phyloP scores from a whole-genome alignment of 2,113 vertebrate genomes.

The Lamprotornis superbus region DNA sequence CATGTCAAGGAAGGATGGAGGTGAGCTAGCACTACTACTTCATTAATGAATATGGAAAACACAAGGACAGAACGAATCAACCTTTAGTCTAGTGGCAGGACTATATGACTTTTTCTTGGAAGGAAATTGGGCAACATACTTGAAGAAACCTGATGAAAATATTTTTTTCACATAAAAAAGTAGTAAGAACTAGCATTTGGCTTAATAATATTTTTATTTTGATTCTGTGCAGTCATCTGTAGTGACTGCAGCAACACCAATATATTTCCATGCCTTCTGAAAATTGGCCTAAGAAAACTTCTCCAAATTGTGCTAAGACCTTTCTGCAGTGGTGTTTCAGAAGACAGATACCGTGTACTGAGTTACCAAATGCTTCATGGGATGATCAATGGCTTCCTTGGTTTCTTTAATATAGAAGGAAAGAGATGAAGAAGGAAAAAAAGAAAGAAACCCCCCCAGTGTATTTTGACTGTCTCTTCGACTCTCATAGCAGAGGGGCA shows the following conservation, averaged over 20 bases:
- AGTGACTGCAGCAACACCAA: not conserved
- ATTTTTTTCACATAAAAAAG: not conserved
- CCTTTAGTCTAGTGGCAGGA: not conserved
- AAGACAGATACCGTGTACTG: not conserved
- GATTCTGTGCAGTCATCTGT: not conserved
- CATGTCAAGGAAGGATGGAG: not conserved
- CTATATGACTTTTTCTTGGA: not conserved
- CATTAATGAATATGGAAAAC: not conserved
- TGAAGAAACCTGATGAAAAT: not conserved
- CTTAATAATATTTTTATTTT: not conserved
- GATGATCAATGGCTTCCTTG: not conserved
- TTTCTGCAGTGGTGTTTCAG: not conserved
- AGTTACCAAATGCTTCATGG: not conserved
- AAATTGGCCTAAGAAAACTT: not conserved
- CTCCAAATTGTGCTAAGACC: not conserved
- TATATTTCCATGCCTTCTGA: not conserved
- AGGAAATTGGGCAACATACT: not conserved
- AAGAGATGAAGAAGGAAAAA: not conserved
- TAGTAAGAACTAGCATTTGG: not conserved
- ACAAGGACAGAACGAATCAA: not conserved
- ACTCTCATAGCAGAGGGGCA: not conserved
- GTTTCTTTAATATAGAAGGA: not conserved
- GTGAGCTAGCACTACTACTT: not conserved
- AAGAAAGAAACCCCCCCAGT: accelerated
- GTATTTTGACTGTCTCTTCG: not conserved